A percentile compares a stretch with the other conserved stretches of the same genome.
phyloP scores from a whole-genome alignment of 1,140 invertebrate genomes.

The Nephila pilipes region DNA sequence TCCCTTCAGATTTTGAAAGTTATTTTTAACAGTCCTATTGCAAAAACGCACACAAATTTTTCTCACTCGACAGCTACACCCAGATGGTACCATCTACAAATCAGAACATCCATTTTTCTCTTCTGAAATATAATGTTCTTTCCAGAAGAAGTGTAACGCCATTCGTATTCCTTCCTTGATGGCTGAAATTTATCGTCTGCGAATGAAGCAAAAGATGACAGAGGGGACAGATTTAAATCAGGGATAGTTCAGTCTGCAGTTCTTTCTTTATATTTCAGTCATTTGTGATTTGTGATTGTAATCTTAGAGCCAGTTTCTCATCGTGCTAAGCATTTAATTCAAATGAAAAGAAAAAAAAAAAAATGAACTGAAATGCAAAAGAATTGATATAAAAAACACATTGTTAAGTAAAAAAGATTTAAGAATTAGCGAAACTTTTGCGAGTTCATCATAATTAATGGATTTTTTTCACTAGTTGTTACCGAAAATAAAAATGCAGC shows the following conservation, averaged over 20 bases:
- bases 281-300: too few relatives aligned
- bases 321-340: too few relatives aligned
- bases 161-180: conserved; percentile 7
- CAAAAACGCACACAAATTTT: neutral
- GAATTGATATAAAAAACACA: too few relatives aligned
- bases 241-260: neutral
- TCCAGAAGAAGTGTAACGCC: neutral
- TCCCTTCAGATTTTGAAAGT: too few relatives aligned
- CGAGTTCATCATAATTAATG: too few relatives aligned
- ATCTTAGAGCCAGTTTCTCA: too few relatives aligned
- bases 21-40: neutral
- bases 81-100: neutral
- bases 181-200: neutral
- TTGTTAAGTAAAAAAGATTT: too few relatives aligned
- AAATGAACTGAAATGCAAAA: too few relatives aligned
- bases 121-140: neutral
- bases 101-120: neutral
- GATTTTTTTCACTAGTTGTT: too few relatives aligned
- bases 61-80: neutral
- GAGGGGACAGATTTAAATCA: neutral
- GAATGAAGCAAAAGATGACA: neutral
- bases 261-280: neutral
- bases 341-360: too few relatives aligned
- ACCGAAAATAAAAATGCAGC: too few relatives aligned
- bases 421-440: too few relatives aligned